Evolutionary conservation across 2,797 vertebrate species (phyloP), one percentile per base, ranked within the genome.

Genomic region (Tolypeutes matacus): DNA sequence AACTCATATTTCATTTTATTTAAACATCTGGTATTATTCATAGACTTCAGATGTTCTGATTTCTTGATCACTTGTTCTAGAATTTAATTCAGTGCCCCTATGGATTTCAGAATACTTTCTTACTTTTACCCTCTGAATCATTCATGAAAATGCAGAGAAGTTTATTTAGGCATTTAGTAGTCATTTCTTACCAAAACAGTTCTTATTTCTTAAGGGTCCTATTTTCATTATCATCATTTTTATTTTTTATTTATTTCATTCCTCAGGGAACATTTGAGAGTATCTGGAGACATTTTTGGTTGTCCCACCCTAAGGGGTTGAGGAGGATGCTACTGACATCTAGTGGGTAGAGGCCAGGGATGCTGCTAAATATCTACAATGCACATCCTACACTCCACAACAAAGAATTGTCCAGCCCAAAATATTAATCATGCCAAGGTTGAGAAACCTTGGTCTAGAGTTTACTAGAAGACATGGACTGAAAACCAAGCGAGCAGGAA

Each of bases 21-120:
- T 91, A 29, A 5, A 29, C 60, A 53, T 92, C 78, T 60, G 80
- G 46, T 46, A 65, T 34, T 86, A 90, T 80, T 77, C 3, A 34
- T 58, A 15, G 23, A 56, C 81, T 83, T 96, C 25, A 67, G 42
- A 42, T 91, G 4, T 91, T 96, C 67, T 87, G 13, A 91, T 3
- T 17, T 92, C 56, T 75, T 75, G 25, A 67, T 89, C 58, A 60
- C 34, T 31, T 94, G 27, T 78, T 95, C 34, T 82, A 80, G 20
- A 25, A 1, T 94, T 96, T 96, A 73, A 67, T 65, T 85, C 20
- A 75, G 2, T 94, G 46, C 12, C 18, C 42, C 11, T 82, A 1
- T 95, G 46, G 49, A 76, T 90, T 87, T 72, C 72, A 96, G 21
- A 67, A 70, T 85, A 56, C 34, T 88, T 70, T 89, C n/a, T 86